These are phyloP conservation scores for Dioctria rufipes DNA, from an alignment of 2,888 invertebrate genomes.

Conservation along the genomic window DNA sequence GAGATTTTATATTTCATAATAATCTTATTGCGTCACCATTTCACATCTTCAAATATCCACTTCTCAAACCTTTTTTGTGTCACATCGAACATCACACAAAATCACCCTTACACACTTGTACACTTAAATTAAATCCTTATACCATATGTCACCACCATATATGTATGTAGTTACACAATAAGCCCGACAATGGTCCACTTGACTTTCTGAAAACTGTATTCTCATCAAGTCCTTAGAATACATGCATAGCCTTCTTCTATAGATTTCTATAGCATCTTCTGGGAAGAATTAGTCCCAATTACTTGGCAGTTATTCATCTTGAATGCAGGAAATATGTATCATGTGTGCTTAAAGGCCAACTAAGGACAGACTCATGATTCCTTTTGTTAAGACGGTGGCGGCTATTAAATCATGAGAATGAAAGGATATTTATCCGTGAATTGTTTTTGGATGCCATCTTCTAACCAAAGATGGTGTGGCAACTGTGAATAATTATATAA, in stretches of 20 bases:
- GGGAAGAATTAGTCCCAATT: constrained; percentile 35
- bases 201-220: not conserved
- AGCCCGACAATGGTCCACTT: not conserved
- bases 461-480: too few relatives aligned
- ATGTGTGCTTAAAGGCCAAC: constrained; percentile 18
- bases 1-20: too few relatives aligned
- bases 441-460: too few relatives aligned
- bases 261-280: not conserved
- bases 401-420: constrained; percentile 27
- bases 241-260: not conserved
- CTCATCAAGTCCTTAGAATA: not conserved
- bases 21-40: too few relatives aligned
- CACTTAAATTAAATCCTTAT: not conserved
- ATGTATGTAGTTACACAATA: too few relatives aligned
- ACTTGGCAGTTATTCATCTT: constrained; percentile 27
- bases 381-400: constrained; percentile 14
- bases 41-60: too few relatives aligned
- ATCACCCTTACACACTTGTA: too few relatives aligned
- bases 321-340: constrained; percentile 10
- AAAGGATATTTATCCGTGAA: constrained; percentile 18
- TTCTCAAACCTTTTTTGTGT: too few relatives aligned
- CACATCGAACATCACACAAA: too few relatives aligned
- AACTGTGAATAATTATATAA: too few relatives aligned
- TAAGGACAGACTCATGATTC: constrained; percentile 28
- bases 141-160: not conserved